Base-by-base conservation (phyloP, 2,888 invertebrate species). In the Ctena decussata region DNA sequence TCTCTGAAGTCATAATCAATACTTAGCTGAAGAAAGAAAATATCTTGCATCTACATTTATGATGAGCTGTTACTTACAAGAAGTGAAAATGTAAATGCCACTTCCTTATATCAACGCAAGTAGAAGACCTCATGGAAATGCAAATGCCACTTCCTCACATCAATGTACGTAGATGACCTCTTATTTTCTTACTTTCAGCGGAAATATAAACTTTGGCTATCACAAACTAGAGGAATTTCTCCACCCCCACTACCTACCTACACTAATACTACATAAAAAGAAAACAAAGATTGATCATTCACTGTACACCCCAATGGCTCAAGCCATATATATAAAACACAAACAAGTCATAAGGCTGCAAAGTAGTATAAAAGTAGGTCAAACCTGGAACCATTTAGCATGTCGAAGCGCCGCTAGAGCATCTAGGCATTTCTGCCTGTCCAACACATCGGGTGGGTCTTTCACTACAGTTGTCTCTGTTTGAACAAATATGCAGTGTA, bases 351-450 rank as follows among this genome's bases (percentile, higher is more conserved):
- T 93, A 93, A 94, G 93, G 93, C 93, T 94, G 94, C 92, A 94
- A 94, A 94, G 93, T 93, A 92, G 80, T 82, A 92, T 90, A 91
- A 93, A 91, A 91, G 89, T 92, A 91, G 91, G 92, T 94, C 97
- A 97, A 97, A 99, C 99, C 98, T 99, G 99, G 98, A 99, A 99
- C 99, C 99, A 99, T 97, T 99, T 99, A 97, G 99, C 98, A 97
- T 99, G 99, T 97, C 99, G 98, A 97, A 99, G 98, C 97, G 98
- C 98, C 97, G 99, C 99, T 97, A 99, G 98, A 97, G 99, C 99
- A 97, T 99, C 98, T 97, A 99, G 98, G 97, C 99, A 99, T 97
- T 99, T 99, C 97, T 98, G 98, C 97, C 98, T 98, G 97, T 99
- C 98, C 97, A 99, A 98, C 96, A 98, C 98, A 97, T 99, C 99